Percentiles rank a stretch among this genome's conserved stretches.
These are phyloP conservation scores for Paratrypauchen microcephalus DNA, from an alignment of 2,797 vertebrate genomes.

Conservation along the genomic window DNA sequence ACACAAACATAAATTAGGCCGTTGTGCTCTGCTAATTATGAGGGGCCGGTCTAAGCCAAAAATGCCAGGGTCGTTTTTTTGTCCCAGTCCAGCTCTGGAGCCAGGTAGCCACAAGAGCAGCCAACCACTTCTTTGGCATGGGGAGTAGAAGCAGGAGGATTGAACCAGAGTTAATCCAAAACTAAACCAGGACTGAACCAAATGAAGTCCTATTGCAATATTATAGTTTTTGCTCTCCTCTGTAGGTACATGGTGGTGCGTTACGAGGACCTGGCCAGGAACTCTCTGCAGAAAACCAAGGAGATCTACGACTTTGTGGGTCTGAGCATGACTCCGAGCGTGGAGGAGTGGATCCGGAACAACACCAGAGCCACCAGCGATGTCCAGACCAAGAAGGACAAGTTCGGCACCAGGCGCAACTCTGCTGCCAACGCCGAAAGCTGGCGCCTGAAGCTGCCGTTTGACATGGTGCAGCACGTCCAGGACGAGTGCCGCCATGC, in stretches of 20 bases:
- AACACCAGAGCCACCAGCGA: constrained; percentile 89
- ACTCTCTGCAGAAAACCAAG: constrained; percentile 88
- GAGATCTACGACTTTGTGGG: constrained; percentile 93
- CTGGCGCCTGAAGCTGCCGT: constrained; percentile 92
- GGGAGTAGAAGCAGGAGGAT: too few species aligned
- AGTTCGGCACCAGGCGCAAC: constrained; percentile 90
- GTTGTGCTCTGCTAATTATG: too few species aligned
- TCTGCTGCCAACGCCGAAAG: constrained; percentile 90
- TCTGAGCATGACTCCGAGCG: constrained; percentile 85
- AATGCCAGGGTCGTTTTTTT: too few species aligned
- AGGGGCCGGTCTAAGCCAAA: too few species aligned
- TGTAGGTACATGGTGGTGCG: constrained; percentile 88
- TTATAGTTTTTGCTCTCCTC: not conserved
- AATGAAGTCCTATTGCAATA: too few species aligned
- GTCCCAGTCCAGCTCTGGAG: too few species aligned
- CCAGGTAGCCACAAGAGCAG: too few species aligned
- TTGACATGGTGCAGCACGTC: constrained; percentile 89
- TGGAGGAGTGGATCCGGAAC: constrained; percentile 90
- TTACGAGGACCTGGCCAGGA: constrained; percentile 92
- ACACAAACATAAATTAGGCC: too few species aligned
- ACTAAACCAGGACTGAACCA: too few species aligned
- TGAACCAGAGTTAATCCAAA: too few species aligned
- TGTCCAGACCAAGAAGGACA: constrained; percentile 88
- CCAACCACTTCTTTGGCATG: too few species aligned
- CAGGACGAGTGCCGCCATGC: constrained; percentile 89